Evolutionary conservation across 2,113 vertebrate genomes (phyloP), one percentile per base, ranked within the genome.

Genomic region (Chinchilla lanigera): DNA sequence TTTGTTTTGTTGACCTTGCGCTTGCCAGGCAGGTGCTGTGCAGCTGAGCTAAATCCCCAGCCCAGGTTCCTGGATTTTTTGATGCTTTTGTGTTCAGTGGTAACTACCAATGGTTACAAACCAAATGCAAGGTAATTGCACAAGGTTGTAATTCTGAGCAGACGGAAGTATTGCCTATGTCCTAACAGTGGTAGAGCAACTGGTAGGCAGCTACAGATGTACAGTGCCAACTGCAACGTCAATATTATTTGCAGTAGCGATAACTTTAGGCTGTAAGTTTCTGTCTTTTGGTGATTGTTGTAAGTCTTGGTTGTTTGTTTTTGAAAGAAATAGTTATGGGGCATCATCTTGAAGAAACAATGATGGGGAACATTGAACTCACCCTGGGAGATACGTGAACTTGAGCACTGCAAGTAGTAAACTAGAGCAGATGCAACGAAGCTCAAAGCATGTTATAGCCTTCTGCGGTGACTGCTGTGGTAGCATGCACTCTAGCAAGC

Each of bases 301-400:
- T 54, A 82, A 92, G 17, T 84, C 47, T 73, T 38, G 20, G n/a
- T 10, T 71, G 19, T 82, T 87, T 78, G 54, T 54, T 52, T 63
- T 83, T 84, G 89, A 82, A 33, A 92, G 44, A 86, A 80, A 41
- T 89, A 50, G 41, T 93, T 89, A 96, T 65, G 58, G 80, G 33
- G 19, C 73, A 95, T 83, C 30, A 92, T 75, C 69, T 95, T 97
- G 81, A 86, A 94, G 63, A 94, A 86, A 28, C 44, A 96, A 11
- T 58, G 71, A 82, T 77, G 67, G 54, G 26, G 47, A 78, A 84
- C 94, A 84, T 38, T 90, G n/a, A 95, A 61, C 61, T 94, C 90
- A 33, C 26, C 75, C 50, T 78, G 28, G 52, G 16, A 93, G 26
- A 94, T 28, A 44, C 82, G 8, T 78, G 33, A 89, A 94, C 89